Percentiles rank a stretch among this genome's conserved stretches.
phyloP scores from a whole-genome alignment of 2,113 vertebrate genomes.

The Eretmochelys imbricata region DNA sequence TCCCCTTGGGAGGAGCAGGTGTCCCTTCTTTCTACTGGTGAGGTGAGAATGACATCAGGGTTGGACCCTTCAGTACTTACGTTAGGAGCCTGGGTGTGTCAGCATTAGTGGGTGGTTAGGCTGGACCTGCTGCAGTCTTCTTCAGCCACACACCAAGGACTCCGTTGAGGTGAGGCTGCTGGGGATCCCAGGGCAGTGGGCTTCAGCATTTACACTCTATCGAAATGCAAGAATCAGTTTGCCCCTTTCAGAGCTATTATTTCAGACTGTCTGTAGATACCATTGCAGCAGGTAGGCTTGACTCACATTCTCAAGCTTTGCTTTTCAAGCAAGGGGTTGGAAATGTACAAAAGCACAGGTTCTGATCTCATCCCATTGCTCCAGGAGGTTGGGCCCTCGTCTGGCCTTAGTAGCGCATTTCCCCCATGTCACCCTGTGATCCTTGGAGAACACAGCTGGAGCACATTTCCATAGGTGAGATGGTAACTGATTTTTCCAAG shows the following conservation, averaged over 20 bases:
- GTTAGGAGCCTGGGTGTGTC: neutral
- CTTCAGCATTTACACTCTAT: neutral
- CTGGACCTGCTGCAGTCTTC: neutral
- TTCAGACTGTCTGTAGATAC: neutral
- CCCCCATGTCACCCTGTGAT: neutral
- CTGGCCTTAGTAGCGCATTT: neutral
- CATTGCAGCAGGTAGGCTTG: neutral
- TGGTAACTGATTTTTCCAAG: neutral
- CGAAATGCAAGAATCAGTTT: neutral
- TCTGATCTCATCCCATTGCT: neutral
- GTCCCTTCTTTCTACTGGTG: too few relatives aligned
- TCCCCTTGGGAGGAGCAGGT: neutral
- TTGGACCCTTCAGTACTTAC: neutral
- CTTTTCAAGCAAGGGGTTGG: neutral
- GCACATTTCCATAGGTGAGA: neutral
- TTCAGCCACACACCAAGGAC: neutral
- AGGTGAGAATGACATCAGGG: neutral
- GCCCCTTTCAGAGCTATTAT: neutral
- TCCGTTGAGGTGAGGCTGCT: neutral
- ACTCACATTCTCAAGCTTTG: neutral
- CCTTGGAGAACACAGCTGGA: neutral
- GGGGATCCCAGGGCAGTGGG: neutral
- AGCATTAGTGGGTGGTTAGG: neutral
- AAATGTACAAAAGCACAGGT: neutral
- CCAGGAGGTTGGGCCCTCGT: neutral